Percentiles rank a stretch among this genome's conserved stretches.
Evolutionary conservation across 2,113 vertebrate species (phyloP).

Genomic region (Callocephalon fimbriatum): DNA sequence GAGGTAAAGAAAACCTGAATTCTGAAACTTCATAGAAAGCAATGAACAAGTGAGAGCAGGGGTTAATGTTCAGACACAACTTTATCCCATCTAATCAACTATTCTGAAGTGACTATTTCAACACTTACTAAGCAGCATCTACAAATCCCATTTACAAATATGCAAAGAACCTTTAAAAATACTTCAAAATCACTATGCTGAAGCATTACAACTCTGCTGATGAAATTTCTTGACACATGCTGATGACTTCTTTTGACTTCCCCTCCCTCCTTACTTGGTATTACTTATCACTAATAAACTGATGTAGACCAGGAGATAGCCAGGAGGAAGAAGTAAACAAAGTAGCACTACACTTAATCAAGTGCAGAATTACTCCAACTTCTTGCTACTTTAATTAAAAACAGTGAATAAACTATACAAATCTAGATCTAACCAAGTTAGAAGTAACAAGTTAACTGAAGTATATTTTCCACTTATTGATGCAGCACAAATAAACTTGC

Average conservation of each 20-base stretch:
- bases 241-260: background rate
- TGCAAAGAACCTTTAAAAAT: background rate
- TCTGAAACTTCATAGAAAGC: background rate
- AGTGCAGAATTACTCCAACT: background rate
- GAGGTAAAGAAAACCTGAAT: background rate
- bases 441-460: background rate
- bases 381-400: background rate
- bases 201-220: background rate
- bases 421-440: background rate
- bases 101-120: background rate
- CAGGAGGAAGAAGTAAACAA: background rate
- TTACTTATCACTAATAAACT: background rate
- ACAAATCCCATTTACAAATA: background rate
- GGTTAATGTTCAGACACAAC: background rate
- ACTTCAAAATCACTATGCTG: background rate
- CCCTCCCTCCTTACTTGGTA: background rate
- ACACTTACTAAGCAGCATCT: background rate
- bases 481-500: background rate
- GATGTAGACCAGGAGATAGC: background rate
- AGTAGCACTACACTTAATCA: background rate
- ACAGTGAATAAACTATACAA: background rate
- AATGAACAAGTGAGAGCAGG: background rate
- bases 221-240: background rate
- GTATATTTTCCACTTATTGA: background rate
- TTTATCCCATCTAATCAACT: background rate